A percentile compares a stretch with the other conserved stretches of the same genome.
Evolutionary conservation across 2,113 vertebrate genomes (phyloP).

Genomic region (Alaudala cheleensis): DNA sequence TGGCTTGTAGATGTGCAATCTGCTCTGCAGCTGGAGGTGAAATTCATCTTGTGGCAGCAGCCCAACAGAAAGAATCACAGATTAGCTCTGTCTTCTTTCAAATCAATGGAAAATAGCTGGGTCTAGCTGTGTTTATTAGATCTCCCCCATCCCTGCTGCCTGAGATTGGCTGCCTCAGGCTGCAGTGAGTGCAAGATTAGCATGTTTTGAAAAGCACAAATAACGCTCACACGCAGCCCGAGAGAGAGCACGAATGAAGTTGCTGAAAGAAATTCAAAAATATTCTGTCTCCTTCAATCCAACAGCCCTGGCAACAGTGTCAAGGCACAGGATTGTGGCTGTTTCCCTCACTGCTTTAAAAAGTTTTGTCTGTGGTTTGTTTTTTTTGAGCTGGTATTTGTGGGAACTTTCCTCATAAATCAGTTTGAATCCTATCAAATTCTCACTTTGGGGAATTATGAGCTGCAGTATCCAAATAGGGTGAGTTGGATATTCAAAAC

Average conservation of each 20-base stretch:
- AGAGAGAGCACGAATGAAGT: not conserved
- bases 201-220: slow-evolving; percentile 19
- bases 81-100: slow-evolving; percentile 32
- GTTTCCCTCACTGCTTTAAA: not conserved
- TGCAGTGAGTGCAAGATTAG: not conserved
- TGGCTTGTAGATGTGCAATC: not conserved
- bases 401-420: not conserved
- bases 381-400: not conserved
- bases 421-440: not conserved
- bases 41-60: slow-evolving; percentile 36
- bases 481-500: not conserved
- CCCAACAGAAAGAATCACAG: slow-evolving; percentile 40
- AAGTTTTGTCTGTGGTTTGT: not conserved
- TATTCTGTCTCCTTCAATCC: not conserved
- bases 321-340: not conserved
- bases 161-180: slow-evolving; percentile 3
- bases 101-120: slow-evolving; percentile 23
- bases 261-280: not conserved
- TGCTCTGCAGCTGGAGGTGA: slow-evolving; percentile 31
- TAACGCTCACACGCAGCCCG: not conserved
- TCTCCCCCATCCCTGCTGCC: not conserved
- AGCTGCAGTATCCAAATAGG: not conserved
- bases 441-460: fast-evolving
- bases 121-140: slow-evolving; percentile 33
- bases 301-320: not conserved